Conservation (phyloP, 2,797 vertebrate genomes). For the Scleropages formosus region DNA sequence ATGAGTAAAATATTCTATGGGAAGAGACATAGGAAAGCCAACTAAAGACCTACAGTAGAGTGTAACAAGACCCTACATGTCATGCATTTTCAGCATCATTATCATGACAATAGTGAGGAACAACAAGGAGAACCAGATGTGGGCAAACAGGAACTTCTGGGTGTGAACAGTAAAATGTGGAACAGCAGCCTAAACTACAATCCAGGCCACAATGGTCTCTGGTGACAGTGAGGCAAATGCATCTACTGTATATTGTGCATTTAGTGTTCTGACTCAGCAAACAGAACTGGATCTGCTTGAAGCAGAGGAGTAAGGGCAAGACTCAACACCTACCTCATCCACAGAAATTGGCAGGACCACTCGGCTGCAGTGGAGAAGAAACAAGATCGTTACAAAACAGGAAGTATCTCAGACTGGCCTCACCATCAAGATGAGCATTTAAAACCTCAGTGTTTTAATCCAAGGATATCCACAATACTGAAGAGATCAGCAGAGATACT, state of each 20-base stretch:
- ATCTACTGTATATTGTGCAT: neutral
- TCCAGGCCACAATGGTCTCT: neutral
- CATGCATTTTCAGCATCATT: too few relatives aligned
- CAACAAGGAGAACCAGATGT: neutral
- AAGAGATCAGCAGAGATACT: too few relatives aligned
- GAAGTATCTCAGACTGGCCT: neutral
- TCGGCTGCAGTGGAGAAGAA: conserved; percentile 70
- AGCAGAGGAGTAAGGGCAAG: neutral
- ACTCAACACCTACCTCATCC: conserved; percentile 82
- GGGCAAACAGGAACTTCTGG: neutral
- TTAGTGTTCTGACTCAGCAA: neutral
- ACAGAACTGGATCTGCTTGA: too few relatives aligned
- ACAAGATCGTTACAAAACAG: conserved; percentile 32
- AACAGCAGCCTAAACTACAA: neutral
- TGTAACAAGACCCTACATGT: too few relatives aligned
- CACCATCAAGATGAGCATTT: neutral
- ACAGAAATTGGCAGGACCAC: conserved; percentile 92
- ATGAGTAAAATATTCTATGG: too few relatives aligned
- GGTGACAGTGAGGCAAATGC: neutral
- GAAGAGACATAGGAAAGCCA: neutral
- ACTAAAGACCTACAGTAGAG: too few relatives aligned
- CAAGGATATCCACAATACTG: too few relatives aligned
- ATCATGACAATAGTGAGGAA: too few relatives aligned
- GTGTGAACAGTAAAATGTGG: conserved; percentile 20
- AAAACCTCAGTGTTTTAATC: too few relatives aligned